These are phyloP conservation scores for Numenius arquata DNA, from an alignment of 2,113 vertebrate species.

Conservation along the genomic window DNA sequence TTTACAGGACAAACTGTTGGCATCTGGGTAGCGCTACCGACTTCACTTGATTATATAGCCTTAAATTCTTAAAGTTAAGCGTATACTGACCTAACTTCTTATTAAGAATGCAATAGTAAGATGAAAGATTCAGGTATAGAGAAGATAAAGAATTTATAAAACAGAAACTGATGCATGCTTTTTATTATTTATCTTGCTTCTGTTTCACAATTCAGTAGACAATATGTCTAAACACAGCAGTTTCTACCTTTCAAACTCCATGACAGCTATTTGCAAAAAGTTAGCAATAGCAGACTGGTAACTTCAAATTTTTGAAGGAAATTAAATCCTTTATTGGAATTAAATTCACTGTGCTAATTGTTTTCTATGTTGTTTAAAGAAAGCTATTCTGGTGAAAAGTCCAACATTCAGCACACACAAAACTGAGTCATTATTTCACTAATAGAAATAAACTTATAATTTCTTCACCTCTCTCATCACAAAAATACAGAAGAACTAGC, in stretches of 20 bases:
- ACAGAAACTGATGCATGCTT: neutral
- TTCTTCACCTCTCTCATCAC: neutral
- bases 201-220: neutral
- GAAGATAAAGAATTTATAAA: neutral
- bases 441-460: neutral
- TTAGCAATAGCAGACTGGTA: neutral
- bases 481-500: neutral
- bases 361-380: neutral
- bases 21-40: neutral
- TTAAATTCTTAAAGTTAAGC: neutral
- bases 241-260: neutral
- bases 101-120: neutral
- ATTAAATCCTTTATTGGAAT: neutral
- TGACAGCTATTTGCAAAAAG: conserved; percentile 11
- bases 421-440: neutral
- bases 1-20: neutral
- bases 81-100: neutral
- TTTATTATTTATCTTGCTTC: neutral
- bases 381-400: neutral
- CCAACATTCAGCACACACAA: neutral
- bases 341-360: neutral
- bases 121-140: neutral
- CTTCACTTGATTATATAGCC: neutral
- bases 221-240: neutral
- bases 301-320: neutral